These are phyloP conservation scores for Hozukius guyotensis DNA, from an alignment of 2,797 vertebrate genomes.

Conservation along the genomic window DNA sequence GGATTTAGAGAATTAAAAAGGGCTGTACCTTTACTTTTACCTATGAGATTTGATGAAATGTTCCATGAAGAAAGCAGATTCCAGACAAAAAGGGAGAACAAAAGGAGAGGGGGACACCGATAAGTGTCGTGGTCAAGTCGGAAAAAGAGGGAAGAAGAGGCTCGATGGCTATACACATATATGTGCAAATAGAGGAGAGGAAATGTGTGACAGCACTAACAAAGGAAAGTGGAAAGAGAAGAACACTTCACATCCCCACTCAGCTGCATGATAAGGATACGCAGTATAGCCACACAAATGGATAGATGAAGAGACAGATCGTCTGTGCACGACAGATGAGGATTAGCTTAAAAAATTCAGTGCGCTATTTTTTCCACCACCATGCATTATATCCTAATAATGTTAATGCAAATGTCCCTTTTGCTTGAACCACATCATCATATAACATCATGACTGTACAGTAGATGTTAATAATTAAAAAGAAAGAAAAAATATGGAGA, in stretches of 20 bases:
- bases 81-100: conserved; percentile 90
- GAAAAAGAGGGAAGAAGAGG: conserved; percentile 76
- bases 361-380: conserved; percentile 37
- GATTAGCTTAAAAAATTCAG: conserved; percentile 52
- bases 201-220: conserved; percentile 39
- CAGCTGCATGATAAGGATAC: conserved; percentile 46
- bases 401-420: conserved; percentile 34
- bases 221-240: conserved; percentile 8
- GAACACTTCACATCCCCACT: conserved; percentile 21
- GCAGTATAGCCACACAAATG: conserved; percentile 33
- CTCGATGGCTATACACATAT: conserved; percentile 55
- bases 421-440: conserved; percentile 19
- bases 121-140: conserved; percentile 88
- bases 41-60: conserved; percentile 98
- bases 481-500: conserved; percentile 9
- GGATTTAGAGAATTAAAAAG: conserved; percentile 69
- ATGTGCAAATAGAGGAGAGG: conserved; percentile 36
- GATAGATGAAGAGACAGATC: conserved; percentile 20
- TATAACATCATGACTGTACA: conserved; percentile 36
- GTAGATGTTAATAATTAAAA: conserved; percentile 55
- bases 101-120: conserved; percentile 89
- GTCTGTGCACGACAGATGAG: conserved; percentile 75
- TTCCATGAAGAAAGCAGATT: conserved; percentile 97
- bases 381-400: conserved; percentile 46
- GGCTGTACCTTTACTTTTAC: conserved; percentile 98